Base-by-base conservation (phyloP, 2,888 invertebrate genomes). In the Caenorhabditis angaria region DNA sequence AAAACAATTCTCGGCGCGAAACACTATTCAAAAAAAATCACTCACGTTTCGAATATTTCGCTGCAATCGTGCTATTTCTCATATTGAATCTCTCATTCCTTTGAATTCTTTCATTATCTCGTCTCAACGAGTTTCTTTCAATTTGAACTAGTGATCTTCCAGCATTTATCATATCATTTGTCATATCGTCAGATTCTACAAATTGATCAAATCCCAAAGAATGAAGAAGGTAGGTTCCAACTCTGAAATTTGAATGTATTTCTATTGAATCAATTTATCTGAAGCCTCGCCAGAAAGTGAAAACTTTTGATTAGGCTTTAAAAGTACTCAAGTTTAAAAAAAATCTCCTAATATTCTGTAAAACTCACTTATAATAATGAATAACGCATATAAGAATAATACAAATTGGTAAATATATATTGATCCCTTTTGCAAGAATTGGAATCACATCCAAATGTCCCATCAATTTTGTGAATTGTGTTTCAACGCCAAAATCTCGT, bases 391-490 rank as follows among this genome's bases (percentile, higher is more conserved):
- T 92, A 51, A 93, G 91, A 68, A 97, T 91, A 88, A 99, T 96
- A 70, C 94, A 92, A 92, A 97, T 97, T 0, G 99, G 99, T 89
- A 99, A 96, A 90, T 99, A 99, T 64, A 99, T 93, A 89, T 99
- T 99, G 90, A 99, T 97, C 10, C 97, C 97, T 88, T 96, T 94
- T 0, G 97, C 93, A 79, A 99, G 94, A 72, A 99, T 94, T 29
- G 94, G 93, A 64, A 99, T 92, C 0, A 99, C 95, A 89, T 97
- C 97, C 95, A 99, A 94, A 88, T 99, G 97, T 0, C 99, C 99
- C 97, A 99, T 99, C 82, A 96, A 92, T 91, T 94, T 93, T 0
- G 97, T 99, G 87, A 97, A 99, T 83, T 94, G 92, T 0, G 97
- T 97, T 89, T 91, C 97, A 8, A 84, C 82, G 14, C 84, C 84